Evolutionary conservation across 2,113 vertebrate genomes (phyloP).

Genomic region (Paramisgurnus dabryanus): DNA sequence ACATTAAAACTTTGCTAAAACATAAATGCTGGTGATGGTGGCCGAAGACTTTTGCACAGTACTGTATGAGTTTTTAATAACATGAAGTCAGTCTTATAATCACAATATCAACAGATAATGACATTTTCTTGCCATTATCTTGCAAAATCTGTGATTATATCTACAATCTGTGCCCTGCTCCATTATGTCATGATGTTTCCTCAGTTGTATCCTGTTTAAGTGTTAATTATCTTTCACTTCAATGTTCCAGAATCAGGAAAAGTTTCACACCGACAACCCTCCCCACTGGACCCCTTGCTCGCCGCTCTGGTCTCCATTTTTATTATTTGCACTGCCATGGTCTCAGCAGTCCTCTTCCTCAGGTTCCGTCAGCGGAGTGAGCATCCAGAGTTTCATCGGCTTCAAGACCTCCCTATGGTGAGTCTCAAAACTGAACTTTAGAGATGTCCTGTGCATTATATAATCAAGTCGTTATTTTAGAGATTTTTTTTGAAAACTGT

Average conservation of each 20-base stretch:
- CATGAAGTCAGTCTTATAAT: background rate
- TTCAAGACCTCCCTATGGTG: constrained; percentile 83
- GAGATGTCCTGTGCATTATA: background rate
- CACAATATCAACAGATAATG: background rate
- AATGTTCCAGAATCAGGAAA: constrained; percentile 57
- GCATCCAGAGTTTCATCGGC: constrained; percentile 83
- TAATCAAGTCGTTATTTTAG: background rate
- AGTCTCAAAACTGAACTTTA: constrained; percentile 14
- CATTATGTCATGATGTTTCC: constrained; percentile 2
- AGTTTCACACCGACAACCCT: constrained; percentile 40
- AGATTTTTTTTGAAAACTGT: too few species aligned
- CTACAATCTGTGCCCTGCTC: background rate
- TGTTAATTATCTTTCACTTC: background rate
- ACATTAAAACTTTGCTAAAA: too few species aligned
- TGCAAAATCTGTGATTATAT: background rate
- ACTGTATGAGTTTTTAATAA: too few species aligned
- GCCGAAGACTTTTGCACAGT: too few species aligned
- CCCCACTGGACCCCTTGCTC: constrained; percentile 79
- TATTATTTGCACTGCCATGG: constrained; percentile 78
- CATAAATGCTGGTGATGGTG: too few species aligned
- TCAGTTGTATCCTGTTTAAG: constrained; percentile 15
- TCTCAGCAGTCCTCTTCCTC: constrained; percentile 81
- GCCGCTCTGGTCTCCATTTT: constrained; percentile 83
- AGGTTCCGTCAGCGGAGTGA: constrained; percentile 78
- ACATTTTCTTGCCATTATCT: background rate